Base-by-base conservation (phyloP, 2,797 vertebrate genomes). In the Tragelaphus eurycerus region DNA sequence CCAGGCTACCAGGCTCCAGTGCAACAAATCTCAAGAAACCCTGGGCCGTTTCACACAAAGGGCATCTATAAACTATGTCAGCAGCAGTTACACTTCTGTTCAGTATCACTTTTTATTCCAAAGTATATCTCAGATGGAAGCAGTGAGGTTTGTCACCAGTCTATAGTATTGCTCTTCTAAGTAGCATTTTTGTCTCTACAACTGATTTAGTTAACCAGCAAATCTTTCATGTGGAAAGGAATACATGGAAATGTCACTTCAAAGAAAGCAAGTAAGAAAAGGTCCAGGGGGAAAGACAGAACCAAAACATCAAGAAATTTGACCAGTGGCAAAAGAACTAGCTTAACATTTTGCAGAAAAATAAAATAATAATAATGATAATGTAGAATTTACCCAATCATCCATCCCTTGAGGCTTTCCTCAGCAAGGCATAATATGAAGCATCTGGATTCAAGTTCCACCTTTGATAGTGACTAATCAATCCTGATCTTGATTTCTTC, bases 201-300 rank as follows among this genome's bases (percentile, higher is more conserved):
- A 93, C 13, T 57, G 55, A 85, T 81, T 62, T 78, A 57, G 34
- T 82, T 90, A 81, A 71, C 81, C 59, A 93, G 84, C 57, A 97
- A 96, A 21, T 52, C 86, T 93, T 95, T 76, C 9, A 38, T 16
- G 17, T 19, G 52, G 71, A 83, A 96, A 95, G 60, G 76, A 95
- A 86, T 57, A 92, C 86, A 90, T 8, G 16, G 84, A 94, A 96
- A 86, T 57, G 8, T 84, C 55, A 74, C 55, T 94, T 84, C 60
- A 84, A 59, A 93, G 59, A 79, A 96, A 96, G 67, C 3, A 86
- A 29, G 25, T n/a, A 85, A 96, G 60, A 67, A 86, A 67, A 85
- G 54, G 86, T 87, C 71, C 6, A 46, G 60, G 14, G 93, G 38
- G 43, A 94, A 90, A 86, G 38, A 76, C 4, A 78, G 34, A 27